Percentiles rank a stretch among this genome's conserved stretches.
These are phyloP conservation scores for Phenganax stokvisi DNA, from an alignment of 92 coral and sea anemone genomes.

Conservation along the genomic window DNA sequence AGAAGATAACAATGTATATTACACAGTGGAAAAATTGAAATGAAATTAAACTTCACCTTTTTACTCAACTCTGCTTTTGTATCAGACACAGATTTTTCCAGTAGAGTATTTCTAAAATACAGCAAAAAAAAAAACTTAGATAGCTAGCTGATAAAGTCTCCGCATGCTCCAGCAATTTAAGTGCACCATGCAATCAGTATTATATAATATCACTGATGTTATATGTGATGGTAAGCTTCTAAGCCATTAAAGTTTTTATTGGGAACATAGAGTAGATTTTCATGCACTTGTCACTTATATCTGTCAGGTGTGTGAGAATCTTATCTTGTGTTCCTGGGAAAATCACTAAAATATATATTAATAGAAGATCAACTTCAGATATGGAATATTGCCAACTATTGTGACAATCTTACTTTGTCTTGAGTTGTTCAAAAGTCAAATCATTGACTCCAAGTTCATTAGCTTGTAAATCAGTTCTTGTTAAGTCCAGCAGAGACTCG, in stretches of 20 bases:
- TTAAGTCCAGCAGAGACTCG: conserved; percentile 49
- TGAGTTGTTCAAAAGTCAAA: conserved; percentile 77
- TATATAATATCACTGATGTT: no score
- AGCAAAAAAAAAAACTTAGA: background rate
- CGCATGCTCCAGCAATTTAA: background rate
- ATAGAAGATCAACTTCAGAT: background rate
- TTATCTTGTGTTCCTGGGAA: background rate
- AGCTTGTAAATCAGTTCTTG: conserved; percentile 56
- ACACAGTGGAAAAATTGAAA: no score
- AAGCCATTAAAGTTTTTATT: no score
- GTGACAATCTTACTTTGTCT: conserved; percentile 61
- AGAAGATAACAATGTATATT: no score
- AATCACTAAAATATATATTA: background rate
- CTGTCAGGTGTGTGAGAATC: background rate
- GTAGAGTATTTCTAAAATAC: conserved; percentile 13
- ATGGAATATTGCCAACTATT: no score
- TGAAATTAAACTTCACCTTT: conserved; percentile 6
- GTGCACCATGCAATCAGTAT: background rate
- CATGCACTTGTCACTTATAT: no score
- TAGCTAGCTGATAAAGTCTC: background rate
- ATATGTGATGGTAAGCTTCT: no score
- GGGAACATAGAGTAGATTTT: no score
- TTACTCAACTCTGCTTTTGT: background rate
- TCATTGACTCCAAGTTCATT: conserved; percentile 78
- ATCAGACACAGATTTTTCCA: conserved; percentile 8